phyloP scores from a whole-genome alignment of 2,113 vertebrate genomes.

The Sebastes schlegelii region DNA sequence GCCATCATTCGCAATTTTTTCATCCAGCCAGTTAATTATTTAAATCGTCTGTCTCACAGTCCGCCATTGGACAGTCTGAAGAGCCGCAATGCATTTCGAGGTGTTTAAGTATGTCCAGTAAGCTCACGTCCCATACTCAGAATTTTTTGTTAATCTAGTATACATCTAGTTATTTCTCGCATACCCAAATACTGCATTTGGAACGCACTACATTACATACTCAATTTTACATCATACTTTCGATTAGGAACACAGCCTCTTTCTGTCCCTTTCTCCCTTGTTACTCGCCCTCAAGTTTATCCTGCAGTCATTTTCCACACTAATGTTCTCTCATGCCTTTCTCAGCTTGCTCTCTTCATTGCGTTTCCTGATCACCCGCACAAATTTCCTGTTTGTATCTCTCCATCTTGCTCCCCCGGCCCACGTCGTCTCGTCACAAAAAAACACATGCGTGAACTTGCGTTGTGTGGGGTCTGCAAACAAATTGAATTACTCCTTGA shows the following conservation, averaged over 20 bases:
- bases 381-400: conserved; percentile 51
- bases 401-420: conserved; percentile 7
- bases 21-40: not conserved
- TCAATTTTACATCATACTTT: not conserved
- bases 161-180: not conserved
- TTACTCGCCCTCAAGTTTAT: conserved; percentile 12
- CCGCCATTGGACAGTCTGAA: not conserved
- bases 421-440: not conserved
- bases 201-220: not conserved
- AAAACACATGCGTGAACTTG: conserved; percentile 5
- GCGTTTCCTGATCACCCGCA: conserved; percentile 22
- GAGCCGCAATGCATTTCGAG: not conserved
- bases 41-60: not conserved
- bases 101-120: not conserved
- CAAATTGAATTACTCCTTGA: conserved; percentile 3
- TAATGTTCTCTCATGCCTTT: conserved; percentile 13
- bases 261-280: conserved; percentile 34
- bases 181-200: not conserved
- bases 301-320: conserved; percentile 44
- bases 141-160: not conserved
- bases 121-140: not conserved
- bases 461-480: conserved; percentile 4
- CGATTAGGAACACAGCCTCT: not conserved
- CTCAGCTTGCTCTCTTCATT: conserved; percentile 6
- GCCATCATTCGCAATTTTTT: not conserved